Conservation (phyloP, 2,113 vertebrate genomes). For the Hiodon alosoides region DNA sequence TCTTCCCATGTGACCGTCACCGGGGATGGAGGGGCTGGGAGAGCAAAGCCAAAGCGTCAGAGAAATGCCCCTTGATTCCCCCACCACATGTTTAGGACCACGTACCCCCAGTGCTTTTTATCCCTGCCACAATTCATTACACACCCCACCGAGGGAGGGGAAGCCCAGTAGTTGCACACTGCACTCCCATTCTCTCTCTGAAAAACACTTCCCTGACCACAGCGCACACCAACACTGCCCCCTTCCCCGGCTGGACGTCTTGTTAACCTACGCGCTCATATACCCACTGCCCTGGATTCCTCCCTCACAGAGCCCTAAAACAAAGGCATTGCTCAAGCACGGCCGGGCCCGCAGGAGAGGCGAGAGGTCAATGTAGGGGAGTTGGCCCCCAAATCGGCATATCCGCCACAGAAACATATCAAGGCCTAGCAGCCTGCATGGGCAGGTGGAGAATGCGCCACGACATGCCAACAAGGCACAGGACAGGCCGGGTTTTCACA, state of each 20-base stretch:
- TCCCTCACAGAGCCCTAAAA: background rate
- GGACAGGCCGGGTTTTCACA: background rate
- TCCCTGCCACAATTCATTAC: constrained; percentile 68
- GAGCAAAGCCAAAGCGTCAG: too few species aligned
- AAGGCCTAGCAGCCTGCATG: background rate
- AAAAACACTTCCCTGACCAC: too few species aligned
- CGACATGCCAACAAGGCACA: background rate
- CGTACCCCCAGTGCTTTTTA: constrained; percentile 63
- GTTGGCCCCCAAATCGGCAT: too few species aligned
- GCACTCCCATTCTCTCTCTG: constrained; percentile 16
- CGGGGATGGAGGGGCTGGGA: constrained; percentile 46
- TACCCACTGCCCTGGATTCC: constrained; percentile 13
- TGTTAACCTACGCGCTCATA: constrained; percentile 50
- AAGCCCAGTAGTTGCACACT: constrained; percentile 32
- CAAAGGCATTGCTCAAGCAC: background rate
- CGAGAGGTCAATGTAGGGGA: too few species aligned
- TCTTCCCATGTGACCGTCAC: constrained; percentile 49
- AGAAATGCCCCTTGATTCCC: constrained; percentile 30
- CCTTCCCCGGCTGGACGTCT: constrained; percentile 22
- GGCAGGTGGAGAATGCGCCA: background rate
- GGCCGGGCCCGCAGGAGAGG: too few species aligned
- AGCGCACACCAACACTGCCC: too few species aligned
- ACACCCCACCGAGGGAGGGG: constrained; percentile 49
- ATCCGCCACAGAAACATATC: background rate
- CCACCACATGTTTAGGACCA: constrained; percentile 46